Percentiles rank a stretch among this genome's conserved stretches.
phyloP scores from a whole-genome alignment of 2,113 vertebrate species.

The Uria aalge region DNA sequence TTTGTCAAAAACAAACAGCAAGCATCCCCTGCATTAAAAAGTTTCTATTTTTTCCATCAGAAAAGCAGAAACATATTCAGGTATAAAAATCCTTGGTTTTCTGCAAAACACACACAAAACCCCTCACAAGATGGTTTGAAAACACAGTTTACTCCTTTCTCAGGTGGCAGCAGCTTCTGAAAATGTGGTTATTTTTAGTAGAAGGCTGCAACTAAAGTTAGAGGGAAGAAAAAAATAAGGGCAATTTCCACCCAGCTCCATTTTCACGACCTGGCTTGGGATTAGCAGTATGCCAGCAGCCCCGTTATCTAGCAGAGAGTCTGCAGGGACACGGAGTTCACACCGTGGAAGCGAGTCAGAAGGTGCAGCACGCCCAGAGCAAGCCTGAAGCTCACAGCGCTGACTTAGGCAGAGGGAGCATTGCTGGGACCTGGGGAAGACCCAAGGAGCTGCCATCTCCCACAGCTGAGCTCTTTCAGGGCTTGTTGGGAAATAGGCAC shows the following conservation, averaged over 20 bases:
- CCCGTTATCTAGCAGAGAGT: background rate
- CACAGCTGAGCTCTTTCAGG: background rate
- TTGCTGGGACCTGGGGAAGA: background rate
- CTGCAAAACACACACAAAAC: background rate
- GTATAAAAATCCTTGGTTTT: background rate
- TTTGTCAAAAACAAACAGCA: background rate
- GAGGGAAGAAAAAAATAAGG: background rate
- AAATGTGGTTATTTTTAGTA: background rate
- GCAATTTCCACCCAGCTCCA: background rate
- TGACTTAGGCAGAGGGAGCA: background rate
- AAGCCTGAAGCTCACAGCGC: background rate
- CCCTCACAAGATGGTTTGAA: background rate
- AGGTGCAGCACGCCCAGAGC: background rate
- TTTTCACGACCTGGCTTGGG: background rate
- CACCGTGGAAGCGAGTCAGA: background rate
- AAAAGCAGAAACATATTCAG: background rate
- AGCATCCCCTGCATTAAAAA: background rate
- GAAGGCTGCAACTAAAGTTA: background rate
- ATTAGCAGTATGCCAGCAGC: background rate
- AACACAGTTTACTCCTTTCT: background rate
- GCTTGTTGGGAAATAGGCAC: background rate
- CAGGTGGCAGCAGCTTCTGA: background rate
- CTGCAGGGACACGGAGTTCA: background rate
- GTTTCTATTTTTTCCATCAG: background rate
- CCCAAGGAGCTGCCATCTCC: background rate